Evolutionary conservation across 2,797 vertebrate species (phyloP), one percentile per base, ranked within the genome.

Genomic region (Myotis planiceps): DNA sequence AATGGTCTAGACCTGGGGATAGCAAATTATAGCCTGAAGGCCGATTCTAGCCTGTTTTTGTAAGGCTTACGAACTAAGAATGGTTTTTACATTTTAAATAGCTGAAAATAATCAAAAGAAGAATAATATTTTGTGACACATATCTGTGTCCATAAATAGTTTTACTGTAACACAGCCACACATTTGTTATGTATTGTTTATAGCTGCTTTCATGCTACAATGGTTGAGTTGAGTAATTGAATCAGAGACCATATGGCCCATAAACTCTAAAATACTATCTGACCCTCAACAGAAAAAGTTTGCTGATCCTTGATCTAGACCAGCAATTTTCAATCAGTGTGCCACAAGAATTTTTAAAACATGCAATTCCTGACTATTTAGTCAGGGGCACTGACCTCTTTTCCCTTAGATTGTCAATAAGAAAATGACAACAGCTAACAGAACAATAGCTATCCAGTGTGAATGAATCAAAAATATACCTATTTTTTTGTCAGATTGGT

Each of bases 61-160:
- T 63, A 37, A 63, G n/a, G 42, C 71, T 25, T 49, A 25, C 1
- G 32, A 75, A 29, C 32, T 39, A 37, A 37, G 71, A 65, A n/a
- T 65, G 58, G 45, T n/a, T 76, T 75, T 65, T 65, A 42, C 15
- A 45, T 76, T 53, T 79, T 68, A 68, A 79, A 42, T 68, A 19
- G 29, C 32, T 89, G 87, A 32, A 88, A 86, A 72, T 34, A 88
- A 65, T 65, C 42, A 88, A 76, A 87, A 87, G n/a, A 45, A 74
- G 19, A 74, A 47, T 1, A 63, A 19, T 15, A 23, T 69, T 68
- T 85, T 68, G 37, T 58, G 51, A 71, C 39, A 80, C 39, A 58
- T 79, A 34, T 55, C 66, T 16, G 29, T 58, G 51, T 47, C n/a
- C 12, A 71, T 80, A 81, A 81, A 55, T 85, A 85, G 65, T 85